phyloP scores from a whole-genome alignment of 2,113 vertebrate species.

The Misgurnus anguillicaudatus region DNA sequence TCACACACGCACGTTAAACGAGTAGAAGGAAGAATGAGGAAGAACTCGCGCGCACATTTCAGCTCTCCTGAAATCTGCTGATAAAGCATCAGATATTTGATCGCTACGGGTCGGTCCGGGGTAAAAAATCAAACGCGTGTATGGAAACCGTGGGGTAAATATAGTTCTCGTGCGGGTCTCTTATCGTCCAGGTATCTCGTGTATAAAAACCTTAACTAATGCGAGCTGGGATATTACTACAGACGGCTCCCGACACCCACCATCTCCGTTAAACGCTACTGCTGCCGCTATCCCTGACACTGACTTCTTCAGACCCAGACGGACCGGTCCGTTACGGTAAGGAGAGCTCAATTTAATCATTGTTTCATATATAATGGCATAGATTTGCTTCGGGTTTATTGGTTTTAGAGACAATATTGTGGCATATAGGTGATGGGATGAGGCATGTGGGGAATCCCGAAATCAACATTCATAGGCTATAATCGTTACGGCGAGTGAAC shows the following conservation, averaged over 20 bases:
- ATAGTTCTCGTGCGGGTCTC: constrained; percentile 62
- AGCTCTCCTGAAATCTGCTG: constrained; percentile 71
- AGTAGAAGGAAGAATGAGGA: constrained; percentile 75
- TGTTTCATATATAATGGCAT: neutral
- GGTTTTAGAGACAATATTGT: too few species aligned
- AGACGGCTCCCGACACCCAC: constrained; percentile 41
- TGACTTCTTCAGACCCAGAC: neutral
- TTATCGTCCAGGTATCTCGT: constrained; percentile 63
- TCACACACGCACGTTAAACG: constrained; percentile 31
- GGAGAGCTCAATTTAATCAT: neutral
- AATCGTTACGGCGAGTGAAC: neutral
- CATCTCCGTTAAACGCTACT: constrained; percentile 19
- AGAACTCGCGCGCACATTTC: constrained; percentile 69
- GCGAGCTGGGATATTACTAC: constrained; percentile 52
- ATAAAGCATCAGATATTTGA: constrained; percentile 72
- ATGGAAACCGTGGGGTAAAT: constrained; percentile 68
- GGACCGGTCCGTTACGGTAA: constrained; percentile 26
- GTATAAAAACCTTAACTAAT: constrained; percentile 69
- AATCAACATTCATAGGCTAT: neutral
- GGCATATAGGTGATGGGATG: neutral
- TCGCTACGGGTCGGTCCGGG: constrained; percentile 66
- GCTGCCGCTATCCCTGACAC: neutral
- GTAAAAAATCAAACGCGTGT: constrained; percentile 61
- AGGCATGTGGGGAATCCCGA: neutral
- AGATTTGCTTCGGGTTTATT: neutral